Evolutionary conservation across 1,140 invertebrate species (phyloP).

Genomic region (Laupala kohalensis): DNA sequence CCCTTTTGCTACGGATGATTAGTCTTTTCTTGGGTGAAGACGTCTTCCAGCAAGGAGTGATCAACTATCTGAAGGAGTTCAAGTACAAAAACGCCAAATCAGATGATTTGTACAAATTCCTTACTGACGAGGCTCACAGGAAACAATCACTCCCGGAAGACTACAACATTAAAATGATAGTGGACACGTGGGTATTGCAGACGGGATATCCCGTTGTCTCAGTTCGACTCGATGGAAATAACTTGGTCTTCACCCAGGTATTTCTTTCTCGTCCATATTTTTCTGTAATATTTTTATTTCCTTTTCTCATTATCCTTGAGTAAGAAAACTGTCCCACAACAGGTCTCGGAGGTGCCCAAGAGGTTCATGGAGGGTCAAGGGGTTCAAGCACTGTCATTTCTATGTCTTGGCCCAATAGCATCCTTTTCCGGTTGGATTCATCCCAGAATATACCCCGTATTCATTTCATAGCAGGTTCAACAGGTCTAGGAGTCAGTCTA

Average conservation of each 20-base stretch:
- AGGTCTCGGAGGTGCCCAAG: too few species aligned
- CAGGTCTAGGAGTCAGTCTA: too few species aligned
- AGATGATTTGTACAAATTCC: slow-evolving; percentile 65
- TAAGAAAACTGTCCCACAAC: too few species aligned
- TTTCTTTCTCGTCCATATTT: too few species aligned
- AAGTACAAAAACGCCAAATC: slow-evolving; percentile 59
- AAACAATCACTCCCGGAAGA: slow-evolving; percentile 32
- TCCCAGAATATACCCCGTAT: too few species aligned
- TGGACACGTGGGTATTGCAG: slow-evolving; percentile 54
- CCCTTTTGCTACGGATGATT: slow-evolving; percentile 77
- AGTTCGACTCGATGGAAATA: slow-evolving; percentile 23
- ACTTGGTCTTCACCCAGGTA: background rate
- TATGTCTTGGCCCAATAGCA: too few species aligned
- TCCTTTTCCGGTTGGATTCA: too few species aligned
- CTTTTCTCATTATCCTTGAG: too few species aligned
- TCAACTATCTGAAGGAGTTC: slow-evolving; percentile 47
- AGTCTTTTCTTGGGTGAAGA: slow-evolving; percentile 65
- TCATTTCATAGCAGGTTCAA: too few species aligned
- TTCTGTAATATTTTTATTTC: too few species aligned
- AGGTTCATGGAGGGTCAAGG: too few species aligned
- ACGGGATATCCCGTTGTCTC: slow-evolving; percentile 51
- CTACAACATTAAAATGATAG: slow-evolving; percentile 36
- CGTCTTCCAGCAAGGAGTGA: slow-evolving; percentile 51
- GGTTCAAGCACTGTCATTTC: too few species aligned
- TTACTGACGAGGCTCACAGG: slow-evolving; percentile 46